Percentiles rank a stretch among this genome's conserved stretches.
Evolutionary conservation across 2,888 invertebrate species (phyloP).

Genomic region (Dasypogon diadema): DNA sequence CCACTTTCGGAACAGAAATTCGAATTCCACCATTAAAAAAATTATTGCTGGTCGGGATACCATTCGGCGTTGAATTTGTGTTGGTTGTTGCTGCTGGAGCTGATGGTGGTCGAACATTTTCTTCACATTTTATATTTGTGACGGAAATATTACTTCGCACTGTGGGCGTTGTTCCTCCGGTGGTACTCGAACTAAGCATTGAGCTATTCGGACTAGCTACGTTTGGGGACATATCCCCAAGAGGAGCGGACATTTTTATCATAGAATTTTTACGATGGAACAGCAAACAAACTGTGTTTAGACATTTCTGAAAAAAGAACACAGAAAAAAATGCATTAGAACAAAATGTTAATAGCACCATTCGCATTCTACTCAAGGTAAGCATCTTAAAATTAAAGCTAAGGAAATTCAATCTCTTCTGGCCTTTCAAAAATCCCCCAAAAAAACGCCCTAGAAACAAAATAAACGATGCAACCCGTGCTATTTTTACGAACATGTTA

Average conservation of each 20-base stretch:
- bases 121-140: constrained; percentile 78
- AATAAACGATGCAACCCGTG: neutral
- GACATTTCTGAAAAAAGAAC: constrained; percentile 29
- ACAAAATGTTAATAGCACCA: too few relatives aligned
- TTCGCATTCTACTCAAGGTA: neutral
- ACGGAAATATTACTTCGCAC: constrained; percentile 75
- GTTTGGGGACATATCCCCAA: constrained; percentile 48
- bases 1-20: constrained; percentile 63
- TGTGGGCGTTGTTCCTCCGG: constrained; percentile 58
- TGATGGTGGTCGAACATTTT: constrained; percentile 57
- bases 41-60: constrained; percentile 56
- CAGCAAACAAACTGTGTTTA: neutral
- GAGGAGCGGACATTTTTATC: constrained; percentile 45
- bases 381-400: neutral
- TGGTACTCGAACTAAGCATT: constrained; percentile 29
- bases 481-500: too few relatives aligned
- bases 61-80: constrained; percentile 60
- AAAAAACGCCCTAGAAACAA: neutral
- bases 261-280: constrained; percentile 11
- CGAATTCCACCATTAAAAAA: constrained; percentile 59
- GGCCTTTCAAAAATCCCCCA: too few relatives aligned
- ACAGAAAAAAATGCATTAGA: neutral
- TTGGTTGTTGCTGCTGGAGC: constrained; percentile 56
- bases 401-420: too few relatives aligned
- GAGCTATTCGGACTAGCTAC: constrained; percentile 43